Conservation (phyloP, 2,113 vertebrate genomes). For the Onychostoma macrolepis region DNA sequence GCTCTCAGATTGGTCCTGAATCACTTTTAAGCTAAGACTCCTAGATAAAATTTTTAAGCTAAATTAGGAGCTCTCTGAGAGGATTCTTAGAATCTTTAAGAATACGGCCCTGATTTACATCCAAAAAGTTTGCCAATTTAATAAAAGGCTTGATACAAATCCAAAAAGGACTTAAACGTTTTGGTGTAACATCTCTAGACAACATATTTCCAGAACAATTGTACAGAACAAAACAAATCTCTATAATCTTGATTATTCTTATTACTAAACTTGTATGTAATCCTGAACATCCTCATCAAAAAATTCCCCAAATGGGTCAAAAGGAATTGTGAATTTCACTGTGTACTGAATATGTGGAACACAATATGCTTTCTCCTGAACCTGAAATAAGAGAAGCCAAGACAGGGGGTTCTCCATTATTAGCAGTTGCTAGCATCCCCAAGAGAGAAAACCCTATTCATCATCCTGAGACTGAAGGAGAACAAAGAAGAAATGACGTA, state of each 20-base stretch:
- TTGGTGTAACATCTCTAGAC: not conserved
- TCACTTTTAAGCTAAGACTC: no score
- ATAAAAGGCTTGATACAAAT: not conserved
- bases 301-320: not conserved
- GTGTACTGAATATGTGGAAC: not conserved
- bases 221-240: not conserved
- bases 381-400: conserved; percentile 19
- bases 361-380: conserved; percentile 10
- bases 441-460: conserved; percentile 46
- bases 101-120: no score
- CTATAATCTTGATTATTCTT: not conserved
- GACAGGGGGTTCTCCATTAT: conserved; percentile 42
- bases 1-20: no score
- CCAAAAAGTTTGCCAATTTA: not conserved
- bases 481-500: conserved; percentile 52
- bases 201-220: not conserved
- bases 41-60: no score
- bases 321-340: conserved; percentile 8
- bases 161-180: not conserved
- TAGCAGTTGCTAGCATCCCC: conserved; percentile 34
- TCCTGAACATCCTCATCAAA: not conserved
- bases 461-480: not conserved
- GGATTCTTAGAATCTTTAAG: no score
- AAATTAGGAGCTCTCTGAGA: no score
- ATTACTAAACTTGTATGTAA: not conserved